Evolutionary conservation across 2,797 vertebrate genomes (phyloP), one percentile per base, ranked within the genome.

Genomic region (Malurus splendens): DNA sequence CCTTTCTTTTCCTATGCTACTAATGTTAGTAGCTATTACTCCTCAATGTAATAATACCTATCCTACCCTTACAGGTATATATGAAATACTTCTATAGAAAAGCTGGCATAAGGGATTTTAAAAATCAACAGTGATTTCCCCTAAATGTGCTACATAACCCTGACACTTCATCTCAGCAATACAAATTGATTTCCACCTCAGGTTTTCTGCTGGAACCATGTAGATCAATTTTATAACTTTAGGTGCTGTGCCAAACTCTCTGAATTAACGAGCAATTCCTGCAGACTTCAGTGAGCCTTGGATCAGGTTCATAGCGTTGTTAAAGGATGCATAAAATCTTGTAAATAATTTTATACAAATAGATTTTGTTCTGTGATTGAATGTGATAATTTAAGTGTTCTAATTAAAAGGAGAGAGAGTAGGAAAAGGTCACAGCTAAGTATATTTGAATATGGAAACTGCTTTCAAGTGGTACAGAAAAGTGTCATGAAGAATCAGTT

Each of bases 281-380:
- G 75, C 54, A 90, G 89, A 87, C 82, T 93, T 80, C 54, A 38
- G 72, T 87, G 86, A 89, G 47, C 50, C 50, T 85, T 87, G 76
- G 50, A 75, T 89, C 62, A 87, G 61, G 71, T 86, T 91, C 60
- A 67, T 4, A 28, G 82, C 22, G 72, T 59, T 85, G 51, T 77
- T 89, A 83, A 83, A 36, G 48, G 76, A 73, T 92, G 85, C 92
- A 90, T 90, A 78, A 93, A 77, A 66, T 92, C 80, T 89, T 83
- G 79, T 89, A 92, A 92, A 90, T 92, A 89, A 93, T 65, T 90
- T 94, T 83, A 89, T 94, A 94, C 85, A 90, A 94, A 90, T 83
- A 93, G 82, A 93, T 90, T 94, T 94, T 92, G 51, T 93, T 92
- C 93, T 92, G 73, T 95, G 82, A 95, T 94, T 95, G 82, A 89